Evolutionary conservation across 2,113 vertebrate species (phyloP), one percentile per base, ranked within the genome.

Genomic region (Thunnus maccoyii): DNA sequence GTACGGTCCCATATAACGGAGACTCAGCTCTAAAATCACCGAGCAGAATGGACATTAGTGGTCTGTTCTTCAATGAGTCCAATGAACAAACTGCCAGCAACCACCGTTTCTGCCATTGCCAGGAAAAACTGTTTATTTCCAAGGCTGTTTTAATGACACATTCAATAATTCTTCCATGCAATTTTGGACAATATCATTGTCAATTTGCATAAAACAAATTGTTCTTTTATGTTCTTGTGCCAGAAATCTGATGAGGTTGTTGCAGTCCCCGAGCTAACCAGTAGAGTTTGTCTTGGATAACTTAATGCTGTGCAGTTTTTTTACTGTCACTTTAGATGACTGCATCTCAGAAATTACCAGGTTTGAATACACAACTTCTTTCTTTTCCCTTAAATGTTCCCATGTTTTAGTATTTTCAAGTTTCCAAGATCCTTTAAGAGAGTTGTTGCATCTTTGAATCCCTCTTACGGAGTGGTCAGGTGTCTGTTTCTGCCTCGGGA

Each of bases 191-290:
- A 78, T 78, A 78, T 61, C 60, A 51, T 18, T 3, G 63, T 78
- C 10, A 17, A 88, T 89, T 90, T 85, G 86, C 82, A 89, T 87
- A 89, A 84, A 91, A 76, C 50, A 74, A 81, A 87, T 75, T 75
- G 69, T 68, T 83, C 73, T 22, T 79, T 85, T 72, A 7, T n/a
- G 20, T 56, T 58, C 18, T 4, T 0, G 41, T 36, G 75, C 87
- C 87, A 91, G 61, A 56, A 54, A 76, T 73, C 44, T 64, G 65
- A 67, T 72, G 15, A 52, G 36, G 36, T 41, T 52, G 64, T 17
- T 48, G 71, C 63, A 70, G 8, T 80, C 50, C 63, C 63, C 7
- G 16, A 18, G 55, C 67, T 51, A 46, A 16, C n/a, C 64, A 72
- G 64, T 41, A 46, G 83, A 76, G 79, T 76, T 80, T 70, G 25